Base-by-base conservation (phyloP, 2,888 invertebrate genomes). In the Perdita meconis region DNA sequence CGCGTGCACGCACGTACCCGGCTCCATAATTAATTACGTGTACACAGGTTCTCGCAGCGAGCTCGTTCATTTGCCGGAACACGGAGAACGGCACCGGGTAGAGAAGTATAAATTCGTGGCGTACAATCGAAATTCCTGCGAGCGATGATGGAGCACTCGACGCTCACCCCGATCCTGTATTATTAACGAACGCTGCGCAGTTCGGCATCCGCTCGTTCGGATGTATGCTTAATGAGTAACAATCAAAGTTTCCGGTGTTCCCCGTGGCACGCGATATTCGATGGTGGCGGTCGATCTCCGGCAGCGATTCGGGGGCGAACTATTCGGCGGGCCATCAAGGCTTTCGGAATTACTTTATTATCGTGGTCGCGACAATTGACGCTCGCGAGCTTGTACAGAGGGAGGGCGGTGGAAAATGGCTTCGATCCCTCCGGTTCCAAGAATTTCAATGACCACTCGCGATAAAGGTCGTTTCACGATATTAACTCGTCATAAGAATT, bases 61-160 rank as follows among this genome's bases (percentile, higher is more conserved):
- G 42, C 38, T 36, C 50, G 26, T n/a, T n/a, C n/a, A n/a, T n/a
- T n/a, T n/a, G n/a, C n/a, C n/a, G n/a, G n/a, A n/a, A n/a, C n/a
- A n/a, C n/a, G n/a, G n/a, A n/a, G 40, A 53, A 50, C 63, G 53
- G n/a, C 59, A 40, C 42, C n/a, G 38, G 34, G 26, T 13, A 50
- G 70, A 36, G 61, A 68, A 56, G 76, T 57, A 63, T 50, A 70
- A 69, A 83, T 78, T 65, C 71, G 55, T 76, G 71, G 76, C 72
- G 75, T 81, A 78, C 80, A 79, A 83, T 83, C 77, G 71, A 72
- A 72, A 65, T 69, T 67, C 64, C 47, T 42, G 36, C 73, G 10
- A 38, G 40, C 26, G 68, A 81, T 69, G 61, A 59, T 65, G 69
- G 59, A 73, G 40, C 72, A 66, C 68, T 71, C 66, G 74, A 81